phyloP scores from a whole-genome alignment of 1,140 invertebrate genomes.

The Chionoecetes opilio region DNA sequence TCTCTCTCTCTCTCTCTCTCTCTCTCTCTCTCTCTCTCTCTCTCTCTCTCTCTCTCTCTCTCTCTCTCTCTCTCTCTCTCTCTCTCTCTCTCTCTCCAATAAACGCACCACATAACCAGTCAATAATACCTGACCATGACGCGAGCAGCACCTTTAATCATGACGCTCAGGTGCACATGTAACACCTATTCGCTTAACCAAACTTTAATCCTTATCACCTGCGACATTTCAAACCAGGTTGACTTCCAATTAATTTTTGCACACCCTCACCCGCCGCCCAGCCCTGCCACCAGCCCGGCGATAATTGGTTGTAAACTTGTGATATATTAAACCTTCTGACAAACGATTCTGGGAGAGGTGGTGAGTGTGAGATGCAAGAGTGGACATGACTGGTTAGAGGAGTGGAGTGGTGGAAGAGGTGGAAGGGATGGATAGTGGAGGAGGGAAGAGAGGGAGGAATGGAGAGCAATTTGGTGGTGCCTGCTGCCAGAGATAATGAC shows the following conservation, averaged over 20 bases:
- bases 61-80: too few relatives aligned
- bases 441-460: not conserved
- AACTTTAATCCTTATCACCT: not conserved
- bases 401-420: not conserved
- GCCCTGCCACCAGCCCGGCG: not conserved
- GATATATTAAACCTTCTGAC: slow-evolving; percentile 7
- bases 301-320: slow-evolving; percentile 10
- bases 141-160: too few relatives aligned
- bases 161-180: too few relatives aligned
- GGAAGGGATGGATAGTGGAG: not conserved
- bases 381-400: not conserved
- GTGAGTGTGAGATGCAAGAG: not conserved
- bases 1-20: too few relatives aligned
- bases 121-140: too few relatives aligned
- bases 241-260: not conserved
- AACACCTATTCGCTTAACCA: not conserved
- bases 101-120: too few relatives aligned
- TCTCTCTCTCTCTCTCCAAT: too few relatives aligned
- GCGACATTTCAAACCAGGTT: not conserved
- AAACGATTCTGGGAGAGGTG: not conserved
- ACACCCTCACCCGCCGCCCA: not conserved
- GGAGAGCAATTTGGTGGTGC: slow-evolving; percentile 14
- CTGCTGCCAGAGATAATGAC: not conserved
- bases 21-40: too few relatives aligned
- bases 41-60: too few relatives aligned